Conservation (phyloP, 2,888 invertebrate species). For the Lysandra coridon region DNA sequence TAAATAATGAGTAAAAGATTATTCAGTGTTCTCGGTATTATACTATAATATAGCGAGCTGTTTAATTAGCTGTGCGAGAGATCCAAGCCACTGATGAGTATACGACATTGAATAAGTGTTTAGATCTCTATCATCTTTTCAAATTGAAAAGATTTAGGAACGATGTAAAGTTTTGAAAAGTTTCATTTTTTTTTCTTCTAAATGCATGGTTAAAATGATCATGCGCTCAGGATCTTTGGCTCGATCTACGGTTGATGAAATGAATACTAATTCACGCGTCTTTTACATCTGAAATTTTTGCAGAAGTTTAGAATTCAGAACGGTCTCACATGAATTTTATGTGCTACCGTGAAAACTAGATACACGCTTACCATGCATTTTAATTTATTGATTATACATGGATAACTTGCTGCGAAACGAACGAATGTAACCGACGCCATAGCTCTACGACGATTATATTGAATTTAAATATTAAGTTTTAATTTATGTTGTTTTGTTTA, state of each 20-base stretch:
- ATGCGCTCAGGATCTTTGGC: not conserved
- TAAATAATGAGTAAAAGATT: slow-evolving; percentile 18
- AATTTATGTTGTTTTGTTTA: slow-evolving; percentile 29
- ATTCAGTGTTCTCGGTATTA: slow-evolving; percentile 18
- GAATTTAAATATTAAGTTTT: slow-evolving; percentile 24
- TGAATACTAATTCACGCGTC: not conserved
- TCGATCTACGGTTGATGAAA: not conserved
- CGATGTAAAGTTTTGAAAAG: not conserved
- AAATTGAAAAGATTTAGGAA: slow-evolving; percentile 18
- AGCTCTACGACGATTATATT: slow-evolving; percentile 6
- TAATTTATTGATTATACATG: slow-evolving; percentile 15
- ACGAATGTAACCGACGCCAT: not conserved
- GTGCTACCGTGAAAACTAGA: not conserved
- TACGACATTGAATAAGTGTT: not conserved
- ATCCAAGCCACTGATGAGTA: not conserved
- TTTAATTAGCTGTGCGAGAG: not conserved
- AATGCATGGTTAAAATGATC: not conserved
- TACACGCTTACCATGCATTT: slow-evolving; percentile 3
- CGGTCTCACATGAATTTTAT: not conserved
- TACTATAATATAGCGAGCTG: not conserved
- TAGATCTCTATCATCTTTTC: not conserved
- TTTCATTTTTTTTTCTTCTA: not conserved
- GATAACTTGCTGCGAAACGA: not conserved
- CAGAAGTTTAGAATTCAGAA: slow-evolving; percentile 7
- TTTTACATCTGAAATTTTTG: not conserved